These are phyloP conservation scores for Tiliacea aurago DNA, from an alignment of 2,888 invertebrate species.

Conservation along the genomic window DNA sequence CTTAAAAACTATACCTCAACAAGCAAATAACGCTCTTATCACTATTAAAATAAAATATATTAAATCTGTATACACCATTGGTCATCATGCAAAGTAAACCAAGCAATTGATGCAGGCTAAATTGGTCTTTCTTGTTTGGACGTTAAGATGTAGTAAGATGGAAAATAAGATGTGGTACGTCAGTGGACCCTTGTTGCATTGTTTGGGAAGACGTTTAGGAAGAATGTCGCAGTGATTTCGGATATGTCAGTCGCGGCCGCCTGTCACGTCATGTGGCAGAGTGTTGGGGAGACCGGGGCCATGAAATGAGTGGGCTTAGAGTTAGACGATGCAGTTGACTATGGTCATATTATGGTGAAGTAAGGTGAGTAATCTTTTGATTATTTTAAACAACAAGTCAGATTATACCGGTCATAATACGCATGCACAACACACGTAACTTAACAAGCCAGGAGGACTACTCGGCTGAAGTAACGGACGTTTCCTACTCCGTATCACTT, in stretches of 20 bases:
- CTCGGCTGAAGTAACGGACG: no score
- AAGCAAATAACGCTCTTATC: conserved; percentile 67
- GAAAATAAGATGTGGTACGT: conserved; percentile 49
- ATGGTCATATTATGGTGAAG: background rate
- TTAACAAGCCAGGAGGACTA: no score
- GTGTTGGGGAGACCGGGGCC: conserved; percentile 72
- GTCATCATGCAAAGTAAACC: conserved; percentile 40
- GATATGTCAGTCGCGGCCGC: conserved; percentile 85
- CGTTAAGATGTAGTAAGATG: background rate
- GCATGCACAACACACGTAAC: background rate
- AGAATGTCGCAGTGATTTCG: conserved; percentile 88
- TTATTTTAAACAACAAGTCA: background rate
- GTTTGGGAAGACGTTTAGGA: conserved; percentile 83
- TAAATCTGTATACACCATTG: conserved; percentile 40
- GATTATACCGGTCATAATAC: background rate
- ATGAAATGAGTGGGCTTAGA: conserved; percentile 59
- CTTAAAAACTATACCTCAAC: conserved; percentile 36
- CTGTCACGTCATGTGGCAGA: conserved; percentile 81
- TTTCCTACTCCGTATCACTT: no score
- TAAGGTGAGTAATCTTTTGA: background rate
- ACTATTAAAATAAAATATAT: conserved; percentile 49
- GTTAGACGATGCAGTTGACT: background rate
- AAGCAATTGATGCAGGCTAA: conserved; percentile 13
- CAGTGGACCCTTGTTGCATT: conserved; percentile 79
- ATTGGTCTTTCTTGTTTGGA: background rate